Conservation (phyloP, 2,113 vertebrate species). For the Strix uralensis region DNA sequence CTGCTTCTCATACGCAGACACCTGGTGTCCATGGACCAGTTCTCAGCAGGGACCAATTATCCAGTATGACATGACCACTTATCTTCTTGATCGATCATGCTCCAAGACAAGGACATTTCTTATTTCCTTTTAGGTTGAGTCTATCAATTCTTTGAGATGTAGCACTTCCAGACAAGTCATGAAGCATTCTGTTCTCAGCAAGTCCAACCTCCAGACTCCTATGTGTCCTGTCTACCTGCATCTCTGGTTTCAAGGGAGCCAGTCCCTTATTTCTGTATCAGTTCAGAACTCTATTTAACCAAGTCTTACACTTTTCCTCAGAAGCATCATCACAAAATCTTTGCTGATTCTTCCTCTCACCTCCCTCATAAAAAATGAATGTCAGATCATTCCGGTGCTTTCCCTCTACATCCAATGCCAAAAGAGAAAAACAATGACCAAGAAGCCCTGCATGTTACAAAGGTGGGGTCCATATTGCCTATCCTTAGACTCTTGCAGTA, state of each 20-base stretch:
- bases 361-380: neutral
- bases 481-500: neutral
- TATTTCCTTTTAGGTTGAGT: neutral
- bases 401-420: neutral
- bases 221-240: neutral
- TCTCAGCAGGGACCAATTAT: neutral
- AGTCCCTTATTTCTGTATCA: neutral
- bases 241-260: neutral
- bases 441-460: neutral
- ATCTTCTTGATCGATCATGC: neutral
- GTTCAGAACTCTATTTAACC: neutral
- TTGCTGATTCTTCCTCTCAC: neutral
- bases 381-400: neutral
- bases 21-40: neutral
- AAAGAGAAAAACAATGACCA: neutral
- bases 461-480: neutral
- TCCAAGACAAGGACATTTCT: neutral
- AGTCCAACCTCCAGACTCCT: neutral
- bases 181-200: neutral
- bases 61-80: neutral
- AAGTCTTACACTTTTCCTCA: neutral
- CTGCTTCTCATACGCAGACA: neutral
- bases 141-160: neutral
- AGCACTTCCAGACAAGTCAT: neutral
- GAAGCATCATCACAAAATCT: neutral